A percentile compares a stretch with the other conserved stretches of the same genome.
Conservation (phyloP, 2,113 vertebrate species). For the Odocoileus hemionus region DNA sequence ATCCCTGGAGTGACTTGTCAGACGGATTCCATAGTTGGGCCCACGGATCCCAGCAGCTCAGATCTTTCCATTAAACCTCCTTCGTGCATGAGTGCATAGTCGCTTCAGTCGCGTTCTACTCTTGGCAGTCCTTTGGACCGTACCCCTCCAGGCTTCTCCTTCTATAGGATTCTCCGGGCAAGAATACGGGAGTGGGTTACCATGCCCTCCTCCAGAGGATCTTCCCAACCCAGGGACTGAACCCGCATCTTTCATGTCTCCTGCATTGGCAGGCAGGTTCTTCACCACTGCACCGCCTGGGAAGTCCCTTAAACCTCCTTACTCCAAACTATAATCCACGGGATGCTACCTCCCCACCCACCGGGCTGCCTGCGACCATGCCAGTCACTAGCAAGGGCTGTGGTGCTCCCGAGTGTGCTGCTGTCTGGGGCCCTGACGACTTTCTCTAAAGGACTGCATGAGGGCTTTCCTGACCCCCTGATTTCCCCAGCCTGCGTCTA, state of each 20-base stretch:
- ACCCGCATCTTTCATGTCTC: neutral
- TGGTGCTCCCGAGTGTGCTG: rapidly evolving
- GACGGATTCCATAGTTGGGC: rapidly evolving
- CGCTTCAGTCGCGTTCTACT: neutral
- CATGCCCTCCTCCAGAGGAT: neutral
- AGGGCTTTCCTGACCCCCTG: neutral
- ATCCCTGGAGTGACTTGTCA: neutral
- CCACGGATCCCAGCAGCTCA: neutral
- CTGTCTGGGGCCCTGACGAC: neutral
- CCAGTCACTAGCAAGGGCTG: neutral
- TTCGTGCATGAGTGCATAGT: neutral
- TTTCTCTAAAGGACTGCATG: neutral
- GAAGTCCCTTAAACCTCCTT: neutral
- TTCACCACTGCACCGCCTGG: neutral
- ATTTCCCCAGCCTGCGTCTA: neutral
- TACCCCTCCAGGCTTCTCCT: neutral
- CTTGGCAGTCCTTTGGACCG: neutral
- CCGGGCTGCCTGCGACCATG: rapidly evolving
- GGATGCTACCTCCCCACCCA: neutral
- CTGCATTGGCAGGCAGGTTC: neutral
- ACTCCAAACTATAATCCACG: neutral
- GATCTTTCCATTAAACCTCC: neutral
- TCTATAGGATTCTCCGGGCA: neutral
- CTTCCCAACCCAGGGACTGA: neutral
- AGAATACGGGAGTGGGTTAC: neutral